Conservation (phyloP, 2,888 invertebrate genomes). For the Drosophila infuscata region DNA sequence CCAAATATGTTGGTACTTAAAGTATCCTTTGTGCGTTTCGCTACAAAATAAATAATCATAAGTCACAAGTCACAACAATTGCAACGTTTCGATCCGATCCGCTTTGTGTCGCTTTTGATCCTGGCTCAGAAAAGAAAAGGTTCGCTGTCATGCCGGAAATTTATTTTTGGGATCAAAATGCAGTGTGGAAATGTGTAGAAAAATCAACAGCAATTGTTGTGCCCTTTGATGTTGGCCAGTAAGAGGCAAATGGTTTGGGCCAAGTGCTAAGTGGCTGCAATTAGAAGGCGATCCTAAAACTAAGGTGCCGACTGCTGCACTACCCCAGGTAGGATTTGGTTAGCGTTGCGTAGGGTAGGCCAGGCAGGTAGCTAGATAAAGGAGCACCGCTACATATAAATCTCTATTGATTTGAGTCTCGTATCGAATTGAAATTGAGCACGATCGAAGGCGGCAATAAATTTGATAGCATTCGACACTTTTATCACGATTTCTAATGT, state of each 20-base stretch:
- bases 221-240: constrained; percentile 29
- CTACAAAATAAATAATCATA: constrained; percentile 47
- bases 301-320: constrained; percentile 8
- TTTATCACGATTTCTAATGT: constrained; percentile 68
- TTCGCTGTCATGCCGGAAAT: constrained; percentile 67
- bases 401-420: constrained; percentile 41
- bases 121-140: constrained; percentile 24
- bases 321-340: neutral
- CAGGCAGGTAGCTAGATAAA: constrained; percentile 6
- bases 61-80: constrained; percentile 53
- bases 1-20: neutral
- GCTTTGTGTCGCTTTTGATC: constrained; percentile 25
- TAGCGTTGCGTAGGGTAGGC: neutral
- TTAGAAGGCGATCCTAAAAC: constrained; percentile 58
- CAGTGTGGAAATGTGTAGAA: constrained; percentile 33
- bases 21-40: constrained; percentile 18
- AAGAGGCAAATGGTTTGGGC: constrained; percentile 12
- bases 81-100: constrained; percentile 25
- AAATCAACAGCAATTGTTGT: constrained; percentile 75
- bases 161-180: constrained; percentile 63
- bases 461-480: constrained; percentile 80
- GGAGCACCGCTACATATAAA: constrained; percentile 25
- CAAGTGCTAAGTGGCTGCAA: constrained; percentile 79
- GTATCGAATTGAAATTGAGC: constrained; percentile 56
- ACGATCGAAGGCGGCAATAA: constrained; percentile 73